Evolutionary conservation across 2,113 vertebrate genomes (phyloP).

Genomic region (Lepisosteus osseus): DNA sequence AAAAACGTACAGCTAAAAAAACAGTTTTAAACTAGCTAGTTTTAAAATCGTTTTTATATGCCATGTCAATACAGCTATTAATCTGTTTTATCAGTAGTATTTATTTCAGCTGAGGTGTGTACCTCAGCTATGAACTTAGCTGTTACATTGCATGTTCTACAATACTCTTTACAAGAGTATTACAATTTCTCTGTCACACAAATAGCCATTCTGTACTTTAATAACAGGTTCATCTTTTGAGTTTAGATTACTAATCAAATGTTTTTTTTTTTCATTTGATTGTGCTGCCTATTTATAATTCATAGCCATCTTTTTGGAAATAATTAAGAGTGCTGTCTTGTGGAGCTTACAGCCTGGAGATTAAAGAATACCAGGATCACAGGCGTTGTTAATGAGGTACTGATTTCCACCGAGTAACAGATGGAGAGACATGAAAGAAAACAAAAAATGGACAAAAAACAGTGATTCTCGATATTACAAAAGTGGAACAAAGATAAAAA

Average conservation of each 20-base stretch:
- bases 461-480: conserved; percentile 1
- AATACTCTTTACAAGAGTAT: too few relatives aligned
- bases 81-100: too few relatives aligned
- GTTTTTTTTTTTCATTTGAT: conserved; percentile 56
- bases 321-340: conserved; percentile 54
- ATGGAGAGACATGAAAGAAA: conserved; percentile 62
- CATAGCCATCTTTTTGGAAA: conserved; percentile 63
- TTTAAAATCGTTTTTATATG: too few relatives aligned
- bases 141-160: too few relatives aligned
- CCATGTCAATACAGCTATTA: too few relatives aligned
- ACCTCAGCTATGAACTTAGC: too few relatives aligned
- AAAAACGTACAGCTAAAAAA: too few relatives aligned
- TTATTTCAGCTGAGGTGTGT: too few relatives aligned
- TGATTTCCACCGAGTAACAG: conserved; percentile 69
- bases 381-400: conserved; percentile 70
- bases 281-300: conserved; percentile 51
- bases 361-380: conserved; percentile 74
- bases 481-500: neutral
- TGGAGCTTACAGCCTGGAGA: conserved; percentile 72
- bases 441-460: conserved; percentile 41
- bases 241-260: conserved; percentile 15
- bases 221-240: too few relatives aligned
- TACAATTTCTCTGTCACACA: too few relatives aligned
- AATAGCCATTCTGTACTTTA: too few relatives aligned
- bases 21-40: too few relatives aligned